Evolutionary conservation across 2,888 invertebrate genomes (phyloP).

Genomic region (Sinodicranocentrus sp.): DNA sequence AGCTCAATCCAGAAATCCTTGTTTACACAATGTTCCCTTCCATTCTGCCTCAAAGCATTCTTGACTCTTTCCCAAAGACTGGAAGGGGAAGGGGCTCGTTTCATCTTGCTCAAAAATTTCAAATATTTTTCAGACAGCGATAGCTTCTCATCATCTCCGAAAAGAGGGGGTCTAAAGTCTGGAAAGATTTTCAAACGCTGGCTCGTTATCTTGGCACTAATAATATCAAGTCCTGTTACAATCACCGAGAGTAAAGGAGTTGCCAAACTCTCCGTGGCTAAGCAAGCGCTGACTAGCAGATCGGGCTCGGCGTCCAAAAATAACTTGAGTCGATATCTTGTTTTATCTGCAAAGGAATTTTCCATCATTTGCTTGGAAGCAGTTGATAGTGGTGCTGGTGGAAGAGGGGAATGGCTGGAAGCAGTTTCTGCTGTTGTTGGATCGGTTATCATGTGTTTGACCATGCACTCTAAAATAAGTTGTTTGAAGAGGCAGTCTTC

Average conservation of each 20-base stretch:
- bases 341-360: not conserved
- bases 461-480: constrained; percentile 47
- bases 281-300: constrained; percentile 54
- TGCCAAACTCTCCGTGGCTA: constrained; percentile 31
- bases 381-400: too few relatives aligned
- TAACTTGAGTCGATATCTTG: constrained; percentile 37
- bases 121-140: constrained; percentile 49
- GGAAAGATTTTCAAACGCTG: constrained; percentile 45
- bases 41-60: constrained; percentile 25
- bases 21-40: constrained; percentile 27
- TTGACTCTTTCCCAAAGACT: constrained; percentile 32
- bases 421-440: not conserved
- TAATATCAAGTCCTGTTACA: constrained; percentile 42
- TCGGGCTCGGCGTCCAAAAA: constrained; percentile 50
- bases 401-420: not conserved
- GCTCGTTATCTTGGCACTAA: constrained; percentile 34
- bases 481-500: constrained; percentile 47
- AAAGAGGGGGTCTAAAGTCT: constrained; percentile 56
- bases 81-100: constrained; percentile 15
- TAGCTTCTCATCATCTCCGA: constrained; percentile 16
- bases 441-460: constrained; percentile 45
- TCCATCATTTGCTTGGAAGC: not conserved
- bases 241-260: constrained; percentile 44
- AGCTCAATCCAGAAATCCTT: constrained; percentile 53
- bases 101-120: constrained; percentile 47